These are phyloP conservation scores for Brachionus paranguensis DNA, from an alignment of 1,140 invertebrate genomes.

Conservation along the genomic window DNA sequence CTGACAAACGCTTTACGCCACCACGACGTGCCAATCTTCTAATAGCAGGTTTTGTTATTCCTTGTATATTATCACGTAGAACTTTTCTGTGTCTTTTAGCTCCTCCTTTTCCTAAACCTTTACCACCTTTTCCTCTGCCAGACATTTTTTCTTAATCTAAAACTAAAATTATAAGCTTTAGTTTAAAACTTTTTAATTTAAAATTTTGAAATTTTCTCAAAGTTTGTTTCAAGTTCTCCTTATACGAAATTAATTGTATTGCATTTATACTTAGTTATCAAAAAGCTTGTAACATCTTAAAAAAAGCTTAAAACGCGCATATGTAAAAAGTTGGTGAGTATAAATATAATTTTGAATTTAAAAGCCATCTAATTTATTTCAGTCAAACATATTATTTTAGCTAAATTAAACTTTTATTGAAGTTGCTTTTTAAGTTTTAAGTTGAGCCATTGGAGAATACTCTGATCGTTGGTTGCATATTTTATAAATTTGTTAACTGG, in stretches of 20 bases:
- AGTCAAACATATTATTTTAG: neutral
- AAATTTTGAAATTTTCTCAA: neutral
- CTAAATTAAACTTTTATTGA: neutral
- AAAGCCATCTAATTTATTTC: too few relatives aligned
- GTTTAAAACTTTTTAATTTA: neutral
- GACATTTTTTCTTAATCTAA: conserved; percentile 43
- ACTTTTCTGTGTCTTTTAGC: conserved; percentile 53
- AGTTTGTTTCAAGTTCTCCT: neutral
- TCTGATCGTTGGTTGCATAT: too few relatives aligned
- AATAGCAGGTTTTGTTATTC: conserved; percentile 66
- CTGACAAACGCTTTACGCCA: conserved; percentile 70
- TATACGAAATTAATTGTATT: neutral
- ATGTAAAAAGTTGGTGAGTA: neutral
- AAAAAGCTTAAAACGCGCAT: neutral
- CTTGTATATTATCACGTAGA: conserved; percentile 68
- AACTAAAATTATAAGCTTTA: neutral
- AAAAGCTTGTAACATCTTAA: neutral
- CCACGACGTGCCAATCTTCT: conserved; percentile 66
- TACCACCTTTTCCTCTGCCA: conserved; percentile 50
- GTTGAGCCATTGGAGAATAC: too few relatives aligned
- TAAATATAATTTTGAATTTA: neutral
- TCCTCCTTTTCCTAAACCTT: conserved; percentile 51
- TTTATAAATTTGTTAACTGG: too few relatives aligned
- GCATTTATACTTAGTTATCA: neutral
- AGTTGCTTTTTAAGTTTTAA: too few relatives aligned